Conservation (phyloP, 2,113 vertebrate genomes). For the Cheirogaleus medius region DNA sequence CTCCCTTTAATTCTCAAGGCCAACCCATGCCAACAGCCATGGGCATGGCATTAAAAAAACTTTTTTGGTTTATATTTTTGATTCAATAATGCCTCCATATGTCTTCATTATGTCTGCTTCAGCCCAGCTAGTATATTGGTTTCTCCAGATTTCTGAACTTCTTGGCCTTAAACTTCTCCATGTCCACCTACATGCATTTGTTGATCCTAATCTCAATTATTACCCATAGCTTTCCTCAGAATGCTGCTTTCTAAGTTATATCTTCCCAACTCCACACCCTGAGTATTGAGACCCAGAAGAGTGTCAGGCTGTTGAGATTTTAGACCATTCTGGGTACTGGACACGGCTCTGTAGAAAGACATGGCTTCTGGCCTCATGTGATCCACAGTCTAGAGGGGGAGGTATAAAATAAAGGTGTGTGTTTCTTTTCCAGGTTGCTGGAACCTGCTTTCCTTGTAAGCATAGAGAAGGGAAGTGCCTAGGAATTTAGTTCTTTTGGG, state of each 20-base stretch:
- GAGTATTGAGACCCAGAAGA: not conserved
- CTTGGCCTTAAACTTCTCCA: not conserved
- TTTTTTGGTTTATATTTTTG: not conserved
- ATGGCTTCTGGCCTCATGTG: not conserved
- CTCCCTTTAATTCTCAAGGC: not conserved
- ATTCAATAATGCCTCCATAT: not conserved
- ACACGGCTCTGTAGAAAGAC: not conserved
- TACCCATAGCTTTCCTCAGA: not conserved
- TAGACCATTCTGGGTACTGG: not conserved
- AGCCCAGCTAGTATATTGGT: not conserved
- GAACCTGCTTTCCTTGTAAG: not conserved
- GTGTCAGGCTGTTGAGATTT: not conserved
- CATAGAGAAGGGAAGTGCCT: not conserved
- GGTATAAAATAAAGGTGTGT: not conserved
- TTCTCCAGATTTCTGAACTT: not conserved
- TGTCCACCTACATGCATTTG: not conserved
- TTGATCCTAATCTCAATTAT: not conserved
- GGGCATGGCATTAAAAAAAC: not conserved
- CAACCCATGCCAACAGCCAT: not conserved
- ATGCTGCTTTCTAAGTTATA: not conserved
- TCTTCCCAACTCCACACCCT: not conserved
- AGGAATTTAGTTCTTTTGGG: not conserved
- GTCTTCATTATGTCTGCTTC: not conserved
- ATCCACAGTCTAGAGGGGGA: not conserved
- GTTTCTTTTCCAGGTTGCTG: not conserved